Base-by-base conservation (phyloP, 2,888 invertebrate genomes). In the Hanleya hanleyi region DNA sequence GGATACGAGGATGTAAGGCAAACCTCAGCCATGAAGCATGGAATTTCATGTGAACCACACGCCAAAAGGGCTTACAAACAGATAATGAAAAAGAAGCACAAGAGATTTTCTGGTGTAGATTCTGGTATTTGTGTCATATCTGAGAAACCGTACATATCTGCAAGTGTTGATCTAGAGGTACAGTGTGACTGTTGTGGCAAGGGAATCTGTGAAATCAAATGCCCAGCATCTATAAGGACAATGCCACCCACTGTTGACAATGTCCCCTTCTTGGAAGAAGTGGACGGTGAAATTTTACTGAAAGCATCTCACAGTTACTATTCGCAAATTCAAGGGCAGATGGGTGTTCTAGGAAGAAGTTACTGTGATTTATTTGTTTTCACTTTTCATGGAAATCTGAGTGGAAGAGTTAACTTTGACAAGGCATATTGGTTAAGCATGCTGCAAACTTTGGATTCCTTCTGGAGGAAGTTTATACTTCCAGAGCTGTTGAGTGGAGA, bases 321-420 rank as follows among this genome's bases (percentile, higher is more conserved):
- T 51, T 51, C 51, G 7, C 51, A 51, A 22, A 51, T 51, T n/a
- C 51, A 51, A 26, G 51, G 51, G 51, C 51, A 51, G 22, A 51
- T 51, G 51, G 51, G 51, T 22, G 51, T 9, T 12, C 22, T 9
- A n/a, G 51, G 51, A 7, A 51, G 51, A 22, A 6, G 22, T 7
- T 51, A 18, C 26, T 51, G 51, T 51, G 51, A 51, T 26, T 51
- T 51, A 7, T 51, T 51, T 51, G 51, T 51, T 22, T 51, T 51
- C 22, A 51, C 51, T 18, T 51, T 51, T 18, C 12, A 51, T 12
- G 51, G 51, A 51, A n/a, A 7, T 22, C 22, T 51, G 51, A n/a
- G 22, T 6, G 51, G 12, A 7, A 12, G 51, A 51, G 51, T 18
- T 9, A 26, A 7, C 7, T 51, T 51, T 22, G 22, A 51, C 22